A percentile compares a stretch with the other conserved stretches of the same genome.
Evolutionary conservation across 2,888 invertebrate genomes (phyloP).

Genomic region (Torymus texanus): DNA sequence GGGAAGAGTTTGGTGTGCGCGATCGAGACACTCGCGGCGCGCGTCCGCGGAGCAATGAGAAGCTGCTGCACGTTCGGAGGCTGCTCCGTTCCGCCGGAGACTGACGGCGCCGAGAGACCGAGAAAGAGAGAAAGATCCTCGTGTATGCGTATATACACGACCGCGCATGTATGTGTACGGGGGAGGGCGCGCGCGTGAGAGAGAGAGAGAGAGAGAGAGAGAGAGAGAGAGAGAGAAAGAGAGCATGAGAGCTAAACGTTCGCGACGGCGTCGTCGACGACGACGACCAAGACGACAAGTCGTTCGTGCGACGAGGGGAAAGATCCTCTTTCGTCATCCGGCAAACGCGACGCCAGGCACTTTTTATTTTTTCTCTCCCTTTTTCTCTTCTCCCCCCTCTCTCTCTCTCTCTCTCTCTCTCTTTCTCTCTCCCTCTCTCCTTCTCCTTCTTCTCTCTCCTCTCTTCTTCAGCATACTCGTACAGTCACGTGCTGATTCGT

Average conservation of each 20-base stretch:
- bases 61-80: not conserved
- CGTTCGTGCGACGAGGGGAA: constrained; percentile 34
- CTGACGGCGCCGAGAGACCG: constrained; percentile 26
- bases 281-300: not conserved
- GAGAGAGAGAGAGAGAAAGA: not conserved
- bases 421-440: not conserved
- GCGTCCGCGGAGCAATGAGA: constrained; percentile 28
- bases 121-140: not conserved
- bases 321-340: constrained; percentile 56
- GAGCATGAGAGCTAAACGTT: constrained; percentile 2
- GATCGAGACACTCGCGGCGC: constrained; percentile 17
- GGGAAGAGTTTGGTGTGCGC: too few species aligned
- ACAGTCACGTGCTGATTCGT: not conserved
- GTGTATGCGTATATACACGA: too few species aligned
- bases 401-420: constrained; percentile 22
- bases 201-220: not conserved
- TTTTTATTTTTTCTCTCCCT: constrained; percentile 35
- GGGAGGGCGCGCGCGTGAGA: too few species aligned
- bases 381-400: constrained; percentile 12
- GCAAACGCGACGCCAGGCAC: constrained; percentile 31
- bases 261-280: constrained; percentile 9
- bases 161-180: too few species aligned
- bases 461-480: not conserved
- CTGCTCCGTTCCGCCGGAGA: constrained; percentile 20
- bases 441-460: not conserved